Base-by-base conservation (phyloP, 2,113 vertebrate species). In the Semnornis frantzii region DNA sequence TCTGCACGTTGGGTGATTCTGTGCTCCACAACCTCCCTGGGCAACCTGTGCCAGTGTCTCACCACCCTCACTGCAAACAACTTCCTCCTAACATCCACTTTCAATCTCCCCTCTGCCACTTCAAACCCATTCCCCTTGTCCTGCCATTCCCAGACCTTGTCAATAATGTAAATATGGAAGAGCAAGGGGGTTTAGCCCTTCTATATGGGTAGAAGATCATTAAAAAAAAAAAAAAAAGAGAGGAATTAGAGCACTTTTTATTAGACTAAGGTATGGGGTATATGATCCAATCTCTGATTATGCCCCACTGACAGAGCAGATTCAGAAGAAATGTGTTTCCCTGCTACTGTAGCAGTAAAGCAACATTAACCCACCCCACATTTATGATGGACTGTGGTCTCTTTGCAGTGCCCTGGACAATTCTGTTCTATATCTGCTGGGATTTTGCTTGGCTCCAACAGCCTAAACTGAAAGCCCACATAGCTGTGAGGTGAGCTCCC, bases 381-480 rank as follows among this genome's bases (percentile, higher is more conserved):
- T 69, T n/a, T 14, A 54, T 80, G 68, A 58, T 11, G 18, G 71
- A 63, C n/a, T 75, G 59, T 27, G 23, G 27, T 66, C 37, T 65
- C 33, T 57, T 37, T 33, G 44, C 21, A 69, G n/a, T 77, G 28
- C 39, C 28, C 9, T 60, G 50, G 19, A 28, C 31, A 57, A 11
- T 73, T 84, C 57, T 69, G 18, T 46, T 74, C 23, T 2, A 54
- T 13, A 75, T 28, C 80, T n/a, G 27, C 54, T 0, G 1, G 48
- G 52, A 82, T 75, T 20, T 60, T 0, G 0, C 44, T 72, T 0
- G 4, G 37, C 73, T 94, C 65, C n/a, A 7, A 1, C 34, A 86
- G 80, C 62, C 63, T 73, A 60, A 64, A 76, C 88, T 75, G 88
- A 81, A 83, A 88, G 70, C 70, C 25, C 28, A 10, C 0, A 0